Evolutionary conservation across 2,113 vertebrate genomes (phyloP).

Genomic region (Brachypteracias leptosomus): DNA sequence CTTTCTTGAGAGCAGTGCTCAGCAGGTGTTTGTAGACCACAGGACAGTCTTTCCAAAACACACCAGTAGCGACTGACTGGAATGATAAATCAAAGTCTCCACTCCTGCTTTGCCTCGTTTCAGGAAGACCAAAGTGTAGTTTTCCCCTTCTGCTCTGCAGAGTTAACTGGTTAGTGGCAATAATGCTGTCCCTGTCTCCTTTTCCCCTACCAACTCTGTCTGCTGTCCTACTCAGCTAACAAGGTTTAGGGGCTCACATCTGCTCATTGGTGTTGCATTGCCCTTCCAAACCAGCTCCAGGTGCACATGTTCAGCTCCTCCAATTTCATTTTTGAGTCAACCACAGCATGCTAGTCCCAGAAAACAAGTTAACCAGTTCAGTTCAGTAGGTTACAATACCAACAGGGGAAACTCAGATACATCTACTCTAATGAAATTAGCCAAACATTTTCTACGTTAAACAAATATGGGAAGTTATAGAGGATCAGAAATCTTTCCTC

Average conservation of each 20-base stretch:
- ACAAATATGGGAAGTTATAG: background rate
- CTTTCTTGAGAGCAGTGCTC: background rate
- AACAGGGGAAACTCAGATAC: background rate
- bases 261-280: background rate
- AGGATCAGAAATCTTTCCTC: background rate
- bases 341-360: accelerated
- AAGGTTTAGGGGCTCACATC: background rate
- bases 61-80: background rate
- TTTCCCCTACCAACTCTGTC: background rate
- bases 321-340: background rate
- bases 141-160: background rate
- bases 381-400: background rate
- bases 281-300: background rate
- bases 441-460: background rate
- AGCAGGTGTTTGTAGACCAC: background rate
- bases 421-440: background rate
- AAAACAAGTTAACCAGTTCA: background rate
- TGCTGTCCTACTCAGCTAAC: background rate
- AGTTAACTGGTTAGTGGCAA: background rate
- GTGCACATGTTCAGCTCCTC: background rate
- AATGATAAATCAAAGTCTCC: background rate
- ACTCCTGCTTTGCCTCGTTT: background rate
- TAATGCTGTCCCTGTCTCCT: background rate
- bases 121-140: background rate
- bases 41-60: background rate